Evolutionary conservation across 2,113 vertebrate genomes (phyloP).

Genomic region (Microtus ochrogaster): DNA sequence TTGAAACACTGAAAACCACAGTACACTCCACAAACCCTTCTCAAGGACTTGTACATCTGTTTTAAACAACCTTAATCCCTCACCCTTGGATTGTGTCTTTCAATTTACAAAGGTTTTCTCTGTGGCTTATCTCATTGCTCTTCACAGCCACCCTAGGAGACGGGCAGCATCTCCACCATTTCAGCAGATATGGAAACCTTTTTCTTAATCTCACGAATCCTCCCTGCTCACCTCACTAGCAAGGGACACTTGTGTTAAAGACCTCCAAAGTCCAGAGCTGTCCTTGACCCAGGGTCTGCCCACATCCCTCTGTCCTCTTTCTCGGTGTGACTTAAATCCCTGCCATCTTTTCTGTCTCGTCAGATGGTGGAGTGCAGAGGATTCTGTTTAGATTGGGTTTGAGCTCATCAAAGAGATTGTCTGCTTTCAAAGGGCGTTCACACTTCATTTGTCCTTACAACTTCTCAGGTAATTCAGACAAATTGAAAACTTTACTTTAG

Average conservation of each 20-base stretch:
- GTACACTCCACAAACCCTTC: not conserved
- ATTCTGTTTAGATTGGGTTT: constrained; percentile 63
- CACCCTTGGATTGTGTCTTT: not conserved
- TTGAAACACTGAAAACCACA: not conserved
- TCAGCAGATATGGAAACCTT: not conserved
- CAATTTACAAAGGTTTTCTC: constrained; percentile 2
- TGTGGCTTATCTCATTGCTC: constrained; percentile 44
- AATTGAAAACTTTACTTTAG: constrained; percentile 69
- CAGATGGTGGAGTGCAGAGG: not conserved
- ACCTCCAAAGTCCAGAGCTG: not conserved
- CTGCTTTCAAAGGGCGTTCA: constrained; percentile 70
- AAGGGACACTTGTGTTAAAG: not conserved
- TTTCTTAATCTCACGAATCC: not conserved
- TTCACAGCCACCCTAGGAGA: constrained; percentile 25
- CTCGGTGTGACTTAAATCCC: not conserved
- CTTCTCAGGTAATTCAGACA: constrained; percentile 76
- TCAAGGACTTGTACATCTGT: not conserved
- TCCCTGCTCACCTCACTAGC: not conserved
- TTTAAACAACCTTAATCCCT: not conserved
- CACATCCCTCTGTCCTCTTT: not conserved
- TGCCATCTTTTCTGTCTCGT: constrained; percentile 34
- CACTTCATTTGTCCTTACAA: constrained; percentile 76
- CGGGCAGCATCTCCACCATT: not conserved
- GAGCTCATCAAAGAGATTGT: constrained; percentile 68
- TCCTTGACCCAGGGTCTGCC: not conserved